Evolutionary conservation across 2,888 invertebrate species (phyloP).

Genomic region (Megaustenia siamemsis): DNA sequence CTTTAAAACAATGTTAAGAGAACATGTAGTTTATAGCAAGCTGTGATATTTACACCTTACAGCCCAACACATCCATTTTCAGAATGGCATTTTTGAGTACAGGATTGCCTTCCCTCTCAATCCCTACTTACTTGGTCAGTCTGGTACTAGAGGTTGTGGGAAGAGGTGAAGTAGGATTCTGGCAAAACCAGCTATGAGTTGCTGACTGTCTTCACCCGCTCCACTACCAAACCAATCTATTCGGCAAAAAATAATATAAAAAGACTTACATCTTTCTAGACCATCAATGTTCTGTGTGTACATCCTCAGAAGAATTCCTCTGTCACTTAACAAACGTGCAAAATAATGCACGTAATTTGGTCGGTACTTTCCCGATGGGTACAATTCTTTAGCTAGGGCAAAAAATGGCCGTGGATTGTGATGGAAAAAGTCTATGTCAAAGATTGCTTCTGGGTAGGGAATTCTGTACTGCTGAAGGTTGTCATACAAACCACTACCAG

Average conservation of each 20-base stretch:
- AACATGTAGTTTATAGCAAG: too few relatives aligned
- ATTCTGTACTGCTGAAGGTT: constrained; percentile 80
- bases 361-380: constrained; percentile 79
- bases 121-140: too few relatives aligned
- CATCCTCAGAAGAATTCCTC: constrained; percentile 79
- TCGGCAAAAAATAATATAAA: not conserved
- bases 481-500: constrained; percentile 81
- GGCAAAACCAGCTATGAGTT: too few relatives aligned
- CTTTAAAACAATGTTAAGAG: too few relatives aligned
- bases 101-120: too few relatives aligned
- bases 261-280: constrained; percentile 79
- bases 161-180: too few relatives aligned
- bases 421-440: constrained; percentile 81
- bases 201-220: too few relatives aligned
- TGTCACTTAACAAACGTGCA: constrained; percentile 78
- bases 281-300: constrained; percentile 82
- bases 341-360: constrained; percentile 81
- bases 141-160: too few relatives aligned
- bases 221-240: too few relatives aligned
- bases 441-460: constrained; percentile 81
- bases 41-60: too few relatives aligned
- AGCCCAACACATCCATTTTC: too few relatives aligned
- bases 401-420: constrained; percentile 80
- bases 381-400: constrained; percentile 80
- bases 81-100: too few relatives aligned